Evolutionary conservation across 2,888 invertebrate genomes (phyloP).

Genomic region (Himalopsyche japonica): DNA sequence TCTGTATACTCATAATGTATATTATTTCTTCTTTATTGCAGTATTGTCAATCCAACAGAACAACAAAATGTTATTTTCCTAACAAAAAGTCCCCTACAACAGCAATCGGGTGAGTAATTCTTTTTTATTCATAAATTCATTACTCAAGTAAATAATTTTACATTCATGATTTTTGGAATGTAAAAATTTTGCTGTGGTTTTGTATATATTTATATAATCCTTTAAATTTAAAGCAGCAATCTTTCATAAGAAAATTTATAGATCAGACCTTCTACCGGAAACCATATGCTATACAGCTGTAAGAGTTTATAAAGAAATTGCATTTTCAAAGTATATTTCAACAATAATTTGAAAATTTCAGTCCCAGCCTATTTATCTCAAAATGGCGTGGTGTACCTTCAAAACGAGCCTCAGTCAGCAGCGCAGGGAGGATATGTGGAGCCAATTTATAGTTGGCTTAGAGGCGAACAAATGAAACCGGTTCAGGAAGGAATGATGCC

Average conservation of each 20-base stretch:
- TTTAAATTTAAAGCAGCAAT: no score
- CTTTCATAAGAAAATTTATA: no score
- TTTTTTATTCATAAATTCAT: not conserved
- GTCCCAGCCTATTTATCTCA: slow-evolving; percentile 10
- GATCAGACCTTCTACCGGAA: no score
- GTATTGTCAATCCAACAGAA: not conserved
- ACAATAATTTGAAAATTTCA: not conserved
- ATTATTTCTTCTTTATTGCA: not conserved
- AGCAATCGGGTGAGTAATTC: not conserved
- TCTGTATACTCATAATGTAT: no score
- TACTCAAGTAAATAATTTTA: no score
- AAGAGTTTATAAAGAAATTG: no score
- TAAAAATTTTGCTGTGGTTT: no score
- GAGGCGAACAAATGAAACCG: not conserved
- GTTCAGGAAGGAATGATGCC: slow-evolving; percentile 7
- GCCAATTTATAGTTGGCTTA: slow-evolving; percentile 8
- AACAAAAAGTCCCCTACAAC: not conserved
- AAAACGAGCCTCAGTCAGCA: not conserved
- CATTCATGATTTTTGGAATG: no score
- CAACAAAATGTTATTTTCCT: not conserved
- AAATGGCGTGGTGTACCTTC: slow-evolving; percentile 13
- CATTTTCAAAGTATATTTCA: no score
- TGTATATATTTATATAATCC: no score
- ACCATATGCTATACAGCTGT: no score
- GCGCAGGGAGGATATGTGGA: slow-evolving; percentile 11